Percentiles rank a stretch among this genome's conserved stretches.
Evolutionary conservation across 2,113 vertebrate species (phyloP).

Genomic region (Ornithorhynchus anatinus): DNA sequence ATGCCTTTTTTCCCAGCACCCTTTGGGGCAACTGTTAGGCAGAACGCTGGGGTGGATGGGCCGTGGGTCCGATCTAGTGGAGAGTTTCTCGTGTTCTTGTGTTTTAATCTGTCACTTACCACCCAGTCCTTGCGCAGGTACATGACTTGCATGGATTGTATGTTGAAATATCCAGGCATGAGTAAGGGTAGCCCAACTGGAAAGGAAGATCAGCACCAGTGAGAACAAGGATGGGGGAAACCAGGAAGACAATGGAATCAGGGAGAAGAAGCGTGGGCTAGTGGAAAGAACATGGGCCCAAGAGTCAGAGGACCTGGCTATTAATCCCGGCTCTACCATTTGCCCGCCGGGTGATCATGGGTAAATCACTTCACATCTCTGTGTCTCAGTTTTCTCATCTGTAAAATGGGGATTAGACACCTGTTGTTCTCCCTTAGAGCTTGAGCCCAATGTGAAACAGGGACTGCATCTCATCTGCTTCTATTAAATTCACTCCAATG

Average conservation of each 20-base stretch:
- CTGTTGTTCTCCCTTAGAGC: too few relatives aligned
- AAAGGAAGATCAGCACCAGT: too few relatives aligned
- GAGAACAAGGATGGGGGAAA: too few relatives aligned
- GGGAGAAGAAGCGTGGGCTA: neutral
- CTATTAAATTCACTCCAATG: too few relatives aligned
- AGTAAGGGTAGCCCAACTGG: constrained; percentile 6
- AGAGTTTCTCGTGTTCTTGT: neutral
- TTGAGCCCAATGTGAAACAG: too few relatives aligned
- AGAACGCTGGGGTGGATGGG: too few relatives aligned
- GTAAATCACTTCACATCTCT: neutral
- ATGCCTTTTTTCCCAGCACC: too few relatives aligned
- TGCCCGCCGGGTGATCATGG: neutral
- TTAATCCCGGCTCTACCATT: neutral
- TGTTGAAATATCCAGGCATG: constrained; percentile 25
- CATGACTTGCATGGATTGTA: constrained; percentile 15
- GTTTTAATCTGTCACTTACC: constrained; percentile 16
- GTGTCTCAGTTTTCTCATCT: neutral
- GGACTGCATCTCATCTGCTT: too few relatives aligned
- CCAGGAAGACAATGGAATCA: neutral
- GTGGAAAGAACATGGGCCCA: neutral
- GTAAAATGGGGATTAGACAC: neutral
- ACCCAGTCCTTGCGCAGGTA: neutral
- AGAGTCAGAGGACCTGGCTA: neutral
- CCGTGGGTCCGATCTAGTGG: too few relatives aligned
- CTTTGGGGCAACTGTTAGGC: too few relatives aligned